Conservation (phyloP, 1,140 invertebrate species). For the Drosophila prosaltans region DNA sequence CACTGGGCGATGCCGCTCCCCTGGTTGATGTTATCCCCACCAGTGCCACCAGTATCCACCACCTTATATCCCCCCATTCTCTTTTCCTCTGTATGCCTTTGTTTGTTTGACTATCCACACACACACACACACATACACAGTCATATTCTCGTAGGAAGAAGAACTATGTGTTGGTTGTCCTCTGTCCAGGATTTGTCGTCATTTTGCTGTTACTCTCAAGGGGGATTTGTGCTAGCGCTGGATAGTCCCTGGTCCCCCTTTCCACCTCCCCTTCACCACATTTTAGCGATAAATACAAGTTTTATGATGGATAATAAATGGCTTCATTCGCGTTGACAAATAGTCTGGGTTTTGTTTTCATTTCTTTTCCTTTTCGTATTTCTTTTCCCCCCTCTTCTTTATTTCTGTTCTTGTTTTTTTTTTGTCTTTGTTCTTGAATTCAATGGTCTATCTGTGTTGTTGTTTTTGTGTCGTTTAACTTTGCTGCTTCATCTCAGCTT, state of each 20-base stretch:
- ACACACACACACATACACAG: conserved; percentile 54
- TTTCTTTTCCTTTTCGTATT: conserved; percentile 65
- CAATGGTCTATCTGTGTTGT: neutral
- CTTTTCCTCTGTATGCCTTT: conserved; percentile 55
- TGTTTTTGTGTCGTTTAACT: conserved; percentile 1
- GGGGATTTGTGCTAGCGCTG: conserved; percentile 51
- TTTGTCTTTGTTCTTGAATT: conserved; percentile 22
- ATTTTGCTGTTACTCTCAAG: conserved; percentile 27
- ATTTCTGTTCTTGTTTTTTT: conserved; percentile 42
- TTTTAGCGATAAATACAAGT: conserved; percentile 82
- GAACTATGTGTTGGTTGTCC: conserved; percentile 47
- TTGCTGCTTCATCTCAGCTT: conserved; percentile 24
- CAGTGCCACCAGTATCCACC: neutral
- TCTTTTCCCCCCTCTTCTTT: conserved; percentile 43
- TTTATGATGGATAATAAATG: conserved; percentile 83
- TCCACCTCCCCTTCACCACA: conserved; percentile 23
- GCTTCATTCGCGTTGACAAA: conserved; percentile 83
- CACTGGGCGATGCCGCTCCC: conserved; percentile 51
- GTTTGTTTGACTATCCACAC: conserved; percentile 63
- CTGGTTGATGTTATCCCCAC: neutral
- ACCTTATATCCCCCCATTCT: conserved; percentile 39
- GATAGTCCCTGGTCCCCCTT: conserved; percentile 28
- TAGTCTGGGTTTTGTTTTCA: conserved; percentile 77
- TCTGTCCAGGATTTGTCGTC: conserved; percentile 67
- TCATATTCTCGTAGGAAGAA: conserved; percentile 18